Evolutionary conservation across 2,113 vertebrate species (phyloP).

Genomic region (Lepidothrix coronata): DNA sequence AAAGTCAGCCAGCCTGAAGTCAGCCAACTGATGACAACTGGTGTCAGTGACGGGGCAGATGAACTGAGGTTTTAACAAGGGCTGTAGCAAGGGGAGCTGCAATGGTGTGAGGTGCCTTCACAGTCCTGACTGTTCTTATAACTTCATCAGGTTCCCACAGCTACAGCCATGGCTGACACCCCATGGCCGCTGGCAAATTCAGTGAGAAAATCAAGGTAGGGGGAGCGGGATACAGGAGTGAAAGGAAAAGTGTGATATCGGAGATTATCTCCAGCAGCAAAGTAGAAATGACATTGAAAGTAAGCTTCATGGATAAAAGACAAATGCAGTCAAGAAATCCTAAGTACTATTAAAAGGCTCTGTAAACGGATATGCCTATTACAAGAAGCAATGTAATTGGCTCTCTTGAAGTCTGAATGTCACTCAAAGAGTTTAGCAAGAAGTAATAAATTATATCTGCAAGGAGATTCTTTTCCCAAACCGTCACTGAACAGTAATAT

Average conservation of each 20-base stretch:
- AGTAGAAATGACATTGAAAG: slow-evolving; percentile 28
- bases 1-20: slow-evolving; percentile 21
- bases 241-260: neutral
- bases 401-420: slow-evolving; percentile 33
- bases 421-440: slow-evolving; percentile 33
- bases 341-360: slow-evolving; percentile 31
- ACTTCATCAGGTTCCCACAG: neutral
- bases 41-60: neutral
- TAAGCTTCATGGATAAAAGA: slow-evolving; percentile 10
- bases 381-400: slow-evolving; percentile 24
- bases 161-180: neutral
- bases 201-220: neutral
- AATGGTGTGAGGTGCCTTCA: neutral
- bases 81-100: neutral
- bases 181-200: neutral
- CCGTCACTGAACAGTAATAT: neutral
- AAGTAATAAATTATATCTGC: slow-evolving; percentile 3
- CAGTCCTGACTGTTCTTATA: neutral
- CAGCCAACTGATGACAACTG: slow-evolving; percentile 50
- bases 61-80: neutral
- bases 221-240: neutral
- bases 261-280: slow-evolving; percentile 13
- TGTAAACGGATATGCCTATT: slow-evolving; percentile 2
- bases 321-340: slow-evolving; percentile 32
- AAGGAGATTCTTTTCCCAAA: neutral